Evolutionary conservation across 2,797 vertebrate genomes (phyloP).

Genomic region (Trichosurus vulpecula): DNA sequence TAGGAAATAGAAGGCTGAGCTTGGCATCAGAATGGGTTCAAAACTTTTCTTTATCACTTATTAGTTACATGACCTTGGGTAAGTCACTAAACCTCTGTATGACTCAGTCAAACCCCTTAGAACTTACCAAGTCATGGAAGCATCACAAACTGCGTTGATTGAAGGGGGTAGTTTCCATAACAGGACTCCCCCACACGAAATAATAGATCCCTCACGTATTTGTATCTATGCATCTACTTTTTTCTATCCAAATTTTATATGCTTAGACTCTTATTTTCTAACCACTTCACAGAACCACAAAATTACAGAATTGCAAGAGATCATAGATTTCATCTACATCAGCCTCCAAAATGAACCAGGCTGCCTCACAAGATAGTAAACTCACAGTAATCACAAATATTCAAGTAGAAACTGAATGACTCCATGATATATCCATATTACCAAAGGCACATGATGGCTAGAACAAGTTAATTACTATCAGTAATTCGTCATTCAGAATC

Average conservation of each 20-base stretch:
- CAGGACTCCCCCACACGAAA: background rate
- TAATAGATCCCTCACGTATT: background rate
- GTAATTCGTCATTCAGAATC: background rate
- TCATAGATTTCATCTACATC: background rate
- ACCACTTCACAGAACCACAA: conserved; percentile 58
- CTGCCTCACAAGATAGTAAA: background rate
- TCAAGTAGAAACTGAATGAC: background rate
- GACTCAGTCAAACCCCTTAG: background rate
- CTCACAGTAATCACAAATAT: background rate
- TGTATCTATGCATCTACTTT: background rate
- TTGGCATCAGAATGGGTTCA: background rate
- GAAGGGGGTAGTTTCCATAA: background rate
- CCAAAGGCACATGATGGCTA: background rate
- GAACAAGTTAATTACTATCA: background rate
- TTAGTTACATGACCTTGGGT: background rate
- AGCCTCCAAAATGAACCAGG: background rate
- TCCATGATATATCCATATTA: background rate
- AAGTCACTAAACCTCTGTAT: background rate
- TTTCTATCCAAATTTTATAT: conserved; percentile 24
- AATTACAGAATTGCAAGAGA: conserved; percentile 27
- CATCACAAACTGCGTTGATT: background rate
- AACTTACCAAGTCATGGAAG: background rate
- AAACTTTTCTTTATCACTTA: background rate
- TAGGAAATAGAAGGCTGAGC: background rate
- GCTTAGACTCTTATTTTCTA: conserved; percentile 44